Evolutionary conservation across 2,888 invertebrate genomes (phyloP).

Genomic region (Bembecia ichneumoniformis): DNA sequence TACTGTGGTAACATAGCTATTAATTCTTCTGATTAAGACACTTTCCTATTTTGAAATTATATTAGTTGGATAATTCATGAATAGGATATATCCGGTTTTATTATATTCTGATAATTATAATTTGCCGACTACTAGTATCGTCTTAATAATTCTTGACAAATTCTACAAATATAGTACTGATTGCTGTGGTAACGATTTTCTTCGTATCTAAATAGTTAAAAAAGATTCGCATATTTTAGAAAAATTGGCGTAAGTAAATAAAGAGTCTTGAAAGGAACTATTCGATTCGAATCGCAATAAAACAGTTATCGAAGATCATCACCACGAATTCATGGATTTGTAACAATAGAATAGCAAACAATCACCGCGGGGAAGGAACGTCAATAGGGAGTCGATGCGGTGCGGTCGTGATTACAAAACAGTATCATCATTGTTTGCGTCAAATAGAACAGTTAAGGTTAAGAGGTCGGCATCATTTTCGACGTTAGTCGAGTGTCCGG

Average conservation of each 20-base stretch:
- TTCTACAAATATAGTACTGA: too few relatives aligned
- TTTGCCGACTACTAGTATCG: too few relatives aligned
- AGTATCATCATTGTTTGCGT: conserved; percentile 27
- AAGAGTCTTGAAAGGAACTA: too few relatives aligned
- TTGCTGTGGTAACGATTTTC: too few relatives aligned
- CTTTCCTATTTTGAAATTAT: not conserved
- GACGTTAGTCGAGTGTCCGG: conserved; percentile 18
- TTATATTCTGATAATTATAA: not conserved
- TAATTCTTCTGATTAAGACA: not conserved
- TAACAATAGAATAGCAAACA: not conserved
- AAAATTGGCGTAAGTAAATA: too few relatives aligned
- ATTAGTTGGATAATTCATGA: not conserved
- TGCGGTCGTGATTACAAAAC: conserved; percentile 20
- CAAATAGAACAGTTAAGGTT: conserved; percentile 25
- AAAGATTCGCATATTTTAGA: too few relatives aligned
- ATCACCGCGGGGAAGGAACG: not conserved
- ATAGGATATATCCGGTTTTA: not conserved
- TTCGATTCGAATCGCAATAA: not conserved
- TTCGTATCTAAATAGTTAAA: too few relatives aligned
- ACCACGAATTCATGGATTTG: not conserved
- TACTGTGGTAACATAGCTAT: too few relatives aligned
- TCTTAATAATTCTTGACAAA: too few relatives aligned
- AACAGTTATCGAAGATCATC: not conserved
- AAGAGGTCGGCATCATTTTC: conserved; percentile 15
- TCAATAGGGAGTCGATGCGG: not conserved